Conservation (phyloP, 2,888 invertebrate genomes). For the Malthinus seriepunctatus region DNA sequence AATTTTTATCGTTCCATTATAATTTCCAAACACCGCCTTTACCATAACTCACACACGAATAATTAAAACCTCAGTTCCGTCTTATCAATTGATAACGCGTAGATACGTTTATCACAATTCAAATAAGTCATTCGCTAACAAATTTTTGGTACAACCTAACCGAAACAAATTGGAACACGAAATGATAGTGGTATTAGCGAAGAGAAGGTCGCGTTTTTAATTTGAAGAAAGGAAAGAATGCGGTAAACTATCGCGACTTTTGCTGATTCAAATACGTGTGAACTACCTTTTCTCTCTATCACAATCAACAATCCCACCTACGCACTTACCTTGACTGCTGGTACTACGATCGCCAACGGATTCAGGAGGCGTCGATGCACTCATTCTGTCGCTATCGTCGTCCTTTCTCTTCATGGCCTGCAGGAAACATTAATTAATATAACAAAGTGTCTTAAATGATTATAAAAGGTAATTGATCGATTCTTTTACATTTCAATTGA, state of each 20-base stretch:
- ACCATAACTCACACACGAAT: neutral
- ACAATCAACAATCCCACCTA: slow-evolving; percentile 16
- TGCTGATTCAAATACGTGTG: slow-evolving; percentile 16
- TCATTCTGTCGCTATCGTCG: slow-evolving; percentile 52
- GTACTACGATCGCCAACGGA: slow-evolving; percentile 52
- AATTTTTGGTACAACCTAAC: neutral
- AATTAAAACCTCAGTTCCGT: slow-evolving; percentile 7
- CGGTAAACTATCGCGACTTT: slow-evolving; percentile 6
- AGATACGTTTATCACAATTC: slow-evolving; percentile 11
- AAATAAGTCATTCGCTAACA: neutral
- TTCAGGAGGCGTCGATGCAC: slow-evolving; percentile 55
- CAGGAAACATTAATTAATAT: slow-evolving; percentile 28
- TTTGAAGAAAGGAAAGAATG: slow-evolving; percentile 9
- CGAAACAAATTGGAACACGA: neutral
- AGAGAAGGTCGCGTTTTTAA: neutral
- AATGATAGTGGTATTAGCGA: neutral
- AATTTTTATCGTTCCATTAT: too few species aligned
- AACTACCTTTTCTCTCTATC: slow-evolving; percentile 14
- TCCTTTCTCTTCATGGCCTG: slow-evolving; percentile 57
- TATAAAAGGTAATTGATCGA: too few species aligned
- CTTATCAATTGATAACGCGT: slow-evolving; percentile 16
- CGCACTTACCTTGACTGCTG: slow-evolving; percentile 55
- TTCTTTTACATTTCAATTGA: too few species aligned
- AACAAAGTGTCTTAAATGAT: neutral
- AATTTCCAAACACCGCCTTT: too few species aligned